Evolutionary conservation across 2,888 invertebrate genomes (phyloP), one percentile per base, ranked within the genome.

Genomic region (Acanthopleura granulata): DNA sequence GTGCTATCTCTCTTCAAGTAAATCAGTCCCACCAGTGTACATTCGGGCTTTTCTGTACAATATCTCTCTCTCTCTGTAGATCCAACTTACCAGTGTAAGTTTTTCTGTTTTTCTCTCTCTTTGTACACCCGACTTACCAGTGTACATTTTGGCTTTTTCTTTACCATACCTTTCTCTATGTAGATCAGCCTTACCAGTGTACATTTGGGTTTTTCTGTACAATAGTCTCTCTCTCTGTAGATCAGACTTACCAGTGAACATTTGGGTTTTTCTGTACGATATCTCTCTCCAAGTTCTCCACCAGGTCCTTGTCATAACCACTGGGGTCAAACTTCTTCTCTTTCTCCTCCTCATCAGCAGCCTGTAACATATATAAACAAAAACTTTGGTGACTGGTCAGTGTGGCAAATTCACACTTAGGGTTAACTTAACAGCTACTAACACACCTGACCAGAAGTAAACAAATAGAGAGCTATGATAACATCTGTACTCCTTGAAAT

Each of bases 221-320:
- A 40, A 40, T 6, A 6, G 40, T 40, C 40, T 40, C 40, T 57
- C 1, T 18, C 40, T 57, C 1, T 18, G 57, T 9, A 57, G 12
- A 3, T 57, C n/a, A 57, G 89, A 96, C 97, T 86, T 95, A 96
- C 98, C 98, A 99, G 86, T 94, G 93, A 77, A 98, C 96, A 91
- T 97, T 97, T 22, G 97, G 97, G 92, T 98, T 96, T 91, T 96
- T 96, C 92, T 97, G 97, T 82, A 99, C 94, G 90, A 99, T 98
- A 91, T 99, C 98, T 85, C 98, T 92, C 91, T 98, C 98, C 80
- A 97, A 92, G 92, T 96, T 94, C 87, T 99, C 98, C 22, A 97
- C 97, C 76, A 99, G 92, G 89, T 98, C 98, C 49, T 95, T 93
- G 90, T 99, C 98, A 86, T 95, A 93, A 18, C 94, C 94, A 72